Percentiles rank a stretch among this genome's conserved stretches.
phyloP scores from a whole-genome alignment of 92 coral and sea anemone species.

The Paragorgia papillata region DNA sequence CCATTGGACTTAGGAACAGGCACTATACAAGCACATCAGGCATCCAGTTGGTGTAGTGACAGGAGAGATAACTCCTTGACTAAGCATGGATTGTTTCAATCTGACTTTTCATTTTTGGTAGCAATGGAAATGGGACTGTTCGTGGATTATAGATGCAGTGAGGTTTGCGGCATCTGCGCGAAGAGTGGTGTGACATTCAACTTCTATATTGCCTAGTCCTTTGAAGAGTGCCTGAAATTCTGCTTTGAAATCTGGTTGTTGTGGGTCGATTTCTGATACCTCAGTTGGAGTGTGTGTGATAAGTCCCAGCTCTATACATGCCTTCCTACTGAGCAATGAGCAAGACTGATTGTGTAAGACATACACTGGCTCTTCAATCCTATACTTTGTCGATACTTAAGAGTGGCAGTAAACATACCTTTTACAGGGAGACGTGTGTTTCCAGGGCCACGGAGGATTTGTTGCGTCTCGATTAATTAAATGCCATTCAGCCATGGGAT shows the following conservation, averaged over 20 bases:
- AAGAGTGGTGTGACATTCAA: constrained; percentile 48
- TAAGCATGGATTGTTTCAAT: not conserved
- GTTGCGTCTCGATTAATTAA: constrained; percentile 15
- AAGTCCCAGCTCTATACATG: constrained; percentile 35
- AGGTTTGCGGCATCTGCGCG: constrained; percentile 44
- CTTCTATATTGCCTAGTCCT: constrained; percentile 20
- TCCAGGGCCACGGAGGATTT: constrained; percentile 25
- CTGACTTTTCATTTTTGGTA: not conserved
- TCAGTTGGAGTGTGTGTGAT: constrained; percentile 29
- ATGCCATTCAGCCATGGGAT: not conserved
- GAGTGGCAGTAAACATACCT: constrained; percentile 23
- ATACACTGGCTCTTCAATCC: constrained; percentile 48
- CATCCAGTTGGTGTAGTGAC: no score
- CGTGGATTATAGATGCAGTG: constrained; percentile 11
- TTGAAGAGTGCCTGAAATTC: constrained; percentile 48
- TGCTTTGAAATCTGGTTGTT: constrained; percentile 31
- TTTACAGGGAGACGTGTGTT: no score
- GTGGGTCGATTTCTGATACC: not conserved
- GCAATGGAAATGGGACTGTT: not conserved
- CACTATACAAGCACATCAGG: no score
- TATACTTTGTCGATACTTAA: constrained; percentile 45
- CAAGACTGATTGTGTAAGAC: constrained; percentile 24
- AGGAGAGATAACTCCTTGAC: no score
- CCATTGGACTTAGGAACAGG: not conserved
- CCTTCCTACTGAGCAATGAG: no score